Conservation (phyloP, 2,113 vertebrate species). For the Cichladusa arquata region DNA sequence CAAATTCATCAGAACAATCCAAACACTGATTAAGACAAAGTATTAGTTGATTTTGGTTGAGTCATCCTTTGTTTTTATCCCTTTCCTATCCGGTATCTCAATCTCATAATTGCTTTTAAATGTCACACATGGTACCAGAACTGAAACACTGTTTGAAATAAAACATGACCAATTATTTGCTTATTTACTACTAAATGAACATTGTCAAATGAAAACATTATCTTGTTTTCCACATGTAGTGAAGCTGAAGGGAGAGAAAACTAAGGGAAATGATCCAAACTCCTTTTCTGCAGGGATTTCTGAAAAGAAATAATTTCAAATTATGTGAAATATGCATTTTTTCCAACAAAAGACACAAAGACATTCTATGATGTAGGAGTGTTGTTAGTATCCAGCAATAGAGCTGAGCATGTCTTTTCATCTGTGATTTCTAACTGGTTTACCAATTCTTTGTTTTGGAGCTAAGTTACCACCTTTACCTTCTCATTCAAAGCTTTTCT, state of each 20-base stretch:
- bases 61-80: constrained; percentile 19
- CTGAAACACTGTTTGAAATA: constrained; percentile 14
- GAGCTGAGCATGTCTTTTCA: neutral
- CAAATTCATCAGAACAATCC: constrained; percentile 24
- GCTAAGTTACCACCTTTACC: neutral
- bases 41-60: constrained; percentile 19
- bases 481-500: neutral
- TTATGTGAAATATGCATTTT: neutral
- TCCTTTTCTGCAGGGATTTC: neutral
- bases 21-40: constrained; percentile 22
- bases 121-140: neutral
- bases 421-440: neutral
- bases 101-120: constrained; percentile 14
- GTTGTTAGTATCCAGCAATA: neutral
- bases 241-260: constrained; percentile 2
- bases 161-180: constrained; percentile 29
- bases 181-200: constrained; percentile 37
- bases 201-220: neutral
- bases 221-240: constrained; percentile 5
- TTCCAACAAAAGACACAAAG: neutral
- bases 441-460: neutral
- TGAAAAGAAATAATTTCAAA: neutral
- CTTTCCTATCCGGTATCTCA: constrained; percentile 3
- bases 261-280: neutral
- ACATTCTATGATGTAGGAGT: neutral